Conservation (phyloP, 2,113 vertebrate species). For the Chamaea fasciata region DNA sequence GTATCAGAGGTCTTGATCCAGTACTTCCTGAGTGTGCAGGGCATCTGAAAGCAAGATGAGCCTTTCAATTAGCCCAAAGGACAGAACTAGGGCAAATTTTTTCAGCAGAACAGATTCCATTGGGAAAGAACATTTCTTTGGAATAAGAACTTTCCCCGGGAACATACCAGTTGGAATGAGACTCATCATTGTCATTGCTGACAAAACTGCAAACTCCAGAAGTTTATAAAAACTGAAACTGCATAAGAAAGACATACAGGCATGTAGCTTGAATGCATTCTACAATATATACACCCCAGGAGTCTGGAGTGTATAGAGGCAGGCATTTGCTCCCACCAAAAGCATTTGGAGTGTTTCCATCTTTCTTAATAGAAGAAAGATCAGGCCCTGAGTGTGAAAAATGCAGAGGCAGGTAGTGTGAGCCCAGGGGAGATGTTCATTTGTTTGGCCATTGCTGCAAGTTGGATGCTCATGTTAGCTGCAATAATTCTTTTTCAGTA, state of each 20-base stretch:
- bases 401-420: background rate
- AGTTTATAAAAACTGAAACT: slow-evolving; percentile 15
- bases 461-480: background rate
- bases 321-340: slow-evolving; percentile 19
- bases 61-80: background rate
- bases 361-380: slow-evolving; percentile 40
- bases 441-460: background rate
- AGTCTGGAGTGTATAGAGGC: background rate
- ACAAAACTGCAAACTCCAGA: slow-evolving; percentile 20
- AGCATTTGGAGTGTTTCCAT: slow-evolving; percentile 36
- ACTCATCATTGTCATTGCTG: background rate
- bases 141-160: background rate
- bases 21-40: background rate
- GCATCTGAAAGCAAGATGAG: background rate
- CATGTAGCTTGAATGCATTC: background rate
- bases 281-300: background rate
- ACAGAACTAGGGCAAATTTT: background rate
- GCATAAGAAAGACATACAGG: slow-evolving; percentile 2
- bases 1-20: background rate
- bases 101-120: background rate
- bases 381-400: background rate
- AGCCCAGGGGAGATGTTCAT: background rate
- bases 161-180: background rate
- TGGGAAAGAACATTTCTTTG: background rate
- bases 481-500: background rate